A percentile compares a stretch with the other conserved stretches of the same genome.
These are phyloP conservation scores for Phalacrocorax brasilianus DNA, from an alignment of 2,113 vertebrate genomes.

Conservation along the genomic window DNA sequence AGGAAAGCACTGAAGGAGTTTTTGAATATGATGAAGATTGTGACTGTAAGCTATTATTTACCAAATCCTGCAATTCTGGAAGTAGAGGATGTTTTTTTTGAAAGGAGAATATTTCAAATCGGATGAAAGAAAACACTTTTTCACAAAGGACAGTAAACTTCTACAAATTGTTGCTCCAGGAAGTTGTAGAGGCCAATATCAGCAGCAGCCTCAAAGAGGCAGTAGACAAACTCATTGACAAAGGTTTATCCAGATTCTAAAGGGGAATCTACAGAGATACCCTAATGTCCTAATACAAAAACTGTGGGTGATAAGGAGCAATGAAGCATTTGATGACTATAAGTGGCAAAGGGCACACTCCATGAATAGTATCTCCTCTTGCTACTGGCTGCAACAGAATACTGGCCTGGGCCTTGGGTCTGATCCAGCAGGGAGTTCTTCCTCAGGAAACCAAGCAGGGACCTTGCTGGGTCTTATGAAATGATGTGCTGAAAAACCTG, in stretches of 20 bases:
- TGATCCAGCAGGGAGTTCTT: neutral
- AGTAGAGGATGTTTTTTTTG: neutral
- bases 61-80: neutral
- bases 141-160: neutral
- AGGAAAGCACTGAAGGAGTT: neutral
- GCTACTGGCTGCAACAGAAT: neutral
- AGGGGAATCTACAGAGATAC: neutral
- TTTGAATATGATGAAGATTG: neutral
- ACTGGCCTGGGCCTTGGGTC: too few species aligned
- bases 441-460: neutral
- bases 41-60: neutral
- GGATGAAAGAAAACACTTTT: neutral
- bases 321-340: neutral
- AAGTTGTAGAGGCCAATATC: neutral
- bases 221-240: neutral
- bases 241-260: neutral
- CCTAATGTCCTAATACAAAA: neutral
- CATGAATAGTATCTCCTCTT: neutral
- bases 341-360: neutral
- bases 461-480: neutral
- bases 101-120: neutral
- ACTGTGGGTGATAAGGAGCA: neutral
- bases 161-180: neutral
- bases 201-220: neutral
- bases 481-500: neutral